Evolutionary conservation across 2,113 vertebrate genomes (phyloP), one percentile per base, ranked within the genome.

Genomic region (Protomyctophum bolini): DNA sequence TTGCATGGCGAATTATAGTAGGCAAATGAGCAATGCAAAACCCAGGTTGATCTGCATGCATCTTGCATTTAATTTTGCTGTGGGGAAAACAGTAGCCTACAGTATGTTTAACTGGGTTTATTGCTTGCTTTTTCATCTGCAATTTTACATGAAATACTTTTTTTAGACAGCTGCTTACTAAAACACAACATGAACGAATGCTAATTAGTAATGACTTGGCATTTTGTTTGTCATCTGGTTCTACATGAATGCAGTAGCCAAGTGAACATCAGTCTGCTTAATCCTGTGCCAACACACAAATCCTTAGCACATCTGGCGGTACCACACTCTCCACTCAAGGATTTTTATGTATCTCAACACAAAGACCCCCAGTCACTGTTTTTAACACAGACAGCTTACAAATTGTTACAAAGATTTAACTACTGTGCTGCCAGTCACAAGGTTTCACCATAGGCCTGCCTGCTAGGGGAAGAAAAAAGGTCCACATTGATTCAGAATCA

Each of bases 361-460:
- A 73, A 41, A 41, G 33, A 58, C 63, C 7, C 2, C 73, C 76
- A 62, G 14, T 33, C 67, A 6, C 21, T 11, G 45, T 64, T 56
- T 29, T 63, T 15, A 41, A 68, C 52, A 1, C 8, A 47, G 69
- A 67, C 33, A 55, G 68, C 65, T 77, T 76, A 82, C 74, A 84
- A 83, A 41, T 41, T 41, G 33, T 41, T 41, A 41, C 33, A 41
- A 41, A 4, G 33, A 41, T 41, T 81, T 76, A 83, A 76, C 64
- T 70, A 63, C 69, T 77, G 67, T 79, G 75, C 70, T 66, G 83
- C 45, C 46, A 15, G 82, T 87, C 85, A 91, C 85, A 88, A 76
- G 82, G 57, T 75, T 50, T 69, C 79, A 59, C 52, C 51, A 6
- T 45, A 64, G 33, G 76, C 70, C 74, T 28, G 50, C 66, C 50